Evolutionary conservation across 2,888 invertebrate genomes (phyloP), one percentile per base, ranked within the genome.

Genomic region (Dryobotodes eremita): DNA sequence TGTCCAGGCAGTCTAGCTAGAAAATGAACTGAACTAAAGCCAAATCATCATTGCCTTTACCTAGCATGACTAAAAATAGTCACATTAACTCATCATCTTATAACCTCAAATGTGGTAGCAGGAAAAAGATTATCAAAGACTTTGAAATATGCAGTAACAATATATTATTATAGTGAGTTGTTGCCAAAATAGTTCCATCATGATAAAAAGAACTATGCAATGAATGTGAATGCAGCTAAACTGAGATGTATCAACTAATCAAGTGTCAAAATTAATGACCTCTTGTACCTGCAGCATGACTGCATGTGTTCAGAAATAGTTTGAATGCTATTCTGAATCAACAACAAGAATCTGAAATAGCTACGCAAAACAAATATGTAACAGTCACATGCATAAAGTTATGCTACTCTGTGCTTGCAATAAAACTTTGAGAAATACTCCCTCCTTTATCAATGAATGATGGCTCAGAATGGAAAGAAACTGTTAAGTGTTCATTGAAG

Each of bases 131-230:
- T 79, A 79, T 36, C 69, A 46, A 71, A 42, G 26, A 80, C 36
- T 36, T 70, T 6, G 1, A 80, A 74, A 68, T 42, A 68, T 68
- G 61, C 61, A 26, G 26, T 23, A 23, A 61, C 46, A 73, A 46
- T n/a, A 62, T 42, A 46, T 55, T 66, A 55, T 15, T 23, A 11
- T 57, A 26, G 26, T n/a, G 55, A 50, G 36, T 23, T 69, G 68
- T 26, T 81, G 82, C 82, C 75, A 80, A 81, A 46, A 81, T 42
- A 57, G 36, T 75, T 64, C 3, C 3, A 17, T 50, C 31, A 26
- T 11, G 48, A 36, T 64, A 57, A 57, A 55, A 69, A 70, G 1
- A 75, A 62, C 15, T 75, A 74, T 81, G 66, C 36, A 23, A 36
- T 7, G 26, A 36, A 80, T 61, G 62, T 75, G 48, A 59, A 57